Evolutionary conservation across 1,140 invertebrate species (phyloP).

Genomic region (Drosophila ercepeae): DNA sequence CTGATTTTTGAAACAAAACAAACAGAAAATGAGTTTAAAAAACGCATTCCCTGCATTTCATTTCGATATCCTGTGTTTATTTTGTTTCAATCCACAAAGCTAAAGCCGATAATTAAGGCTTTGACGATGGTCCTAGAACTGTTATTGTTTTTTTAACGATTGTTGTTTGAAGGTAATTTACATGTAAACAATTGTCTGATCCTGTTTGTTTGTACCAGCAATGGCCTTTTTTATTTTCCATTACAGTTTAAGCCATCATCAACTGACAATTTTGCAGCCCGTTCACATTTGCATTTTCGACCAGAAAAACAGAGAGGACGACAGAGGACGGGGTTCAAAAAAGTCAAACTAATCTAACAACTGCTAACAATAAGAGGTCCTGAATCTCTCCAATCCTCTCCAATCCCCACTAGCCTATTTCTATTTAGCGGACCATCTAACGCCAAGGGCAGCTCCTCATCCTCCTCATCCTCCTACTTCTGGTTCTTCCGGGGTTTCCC

Average conservation of each 20-base stretch:
- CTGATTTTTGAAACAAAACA: no score
- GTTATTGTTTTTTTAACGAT: slow-evolving; percentile 1
- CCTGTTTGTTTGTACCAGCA: slow-evolving; percentile 5
- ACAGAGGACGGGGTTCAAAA: slow-evolving; percentile 49
- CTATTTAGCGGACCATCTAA: slow-evolving; percentile 27
- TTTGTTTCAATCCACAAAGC: neutral
- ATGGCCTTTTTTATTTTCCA: slow-evolving; percentile 10
- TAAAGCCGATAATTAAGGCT: slow-evolving; percentile 36
- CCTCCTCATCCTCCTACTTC: no score
- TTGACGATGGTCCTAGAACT: slow-evolving; percentile 6
- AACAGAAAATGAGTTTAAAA: no score
- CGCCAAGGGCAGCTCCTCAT: slow-evolving; percentile 24
- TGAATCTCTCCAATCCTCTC: no score
- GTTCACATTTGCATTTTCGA: slow-evolving; percentile 70
- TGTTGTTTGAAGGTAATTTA: slow-evolving; percentile 57
- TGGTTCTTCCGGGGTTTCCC: neutral
- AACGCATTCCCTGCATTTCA: no score
- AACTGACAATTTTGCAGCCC: slow-evolving; percentile 66
- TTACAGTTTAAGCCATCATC: slow-evolving; percentile 58
- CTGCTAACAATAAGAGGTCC: slow-evolving; percentile 73
- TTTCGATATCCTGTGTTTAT: neutral
- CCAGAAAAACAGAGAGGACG: slow-evolving; percentile 16
- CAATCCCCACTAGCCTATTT: neutral
- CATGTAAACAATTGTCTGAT: slow-evolving; percentile 69
- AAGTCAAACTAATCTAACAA: slow-evolving; percentile 82